Evolutionary conservation across 2,888 invertebrate species (phyloP), one percentile per base, ranked within the genome.

Genomic region (Heliconius hortense): DNA sequence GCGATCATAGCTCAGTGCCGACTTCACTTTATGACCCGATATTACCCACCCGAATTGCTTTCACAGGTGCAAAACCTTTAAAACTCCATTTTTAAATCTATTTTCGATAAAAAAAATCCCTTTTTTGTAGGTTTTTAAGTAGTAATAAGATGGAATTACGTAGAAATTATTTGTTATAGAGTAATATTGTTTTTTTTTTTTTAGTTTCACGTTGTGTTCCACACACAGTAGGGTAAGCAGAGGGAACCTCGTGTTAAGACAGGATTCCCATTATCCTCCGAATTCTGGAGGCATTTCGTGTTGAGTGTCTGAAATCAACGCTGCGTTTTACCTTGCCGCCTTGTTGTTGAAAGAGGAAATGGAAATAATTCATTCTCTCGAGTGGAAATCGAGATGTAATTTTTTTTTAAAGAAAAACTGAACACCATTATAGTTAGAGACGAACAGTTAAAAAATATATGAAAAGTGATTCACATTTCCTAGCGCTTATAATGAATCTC

Each of bases 1-100:
- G 62, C 74, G 77, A 76, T 78, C 77, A 74, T 75, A 74, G 73
- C 78, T 75, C 77, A 73, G 73, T 56, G 71, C 72, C 72, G 77
- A 75, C 76, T 73, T 68, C 77, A 63, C 53, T 79, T 79, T 76
- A 76, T 76, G 69, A 64, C 75, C 62, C 64, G 74, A 71, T 62
- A 76, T 74, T 70, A 76, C 73, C 69, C 60, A 39, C 26, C 71
- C 74, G 53, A 74, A 74, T 71, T 67, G 53, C 74, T 62, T 74
- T 71, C 76, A 43, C 71, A 71, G 74, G 76, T 72, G 74, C 60
- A 67, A 56, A 53, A n/a, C 67, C 71, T 70, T 71, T 60, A 66
- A 76, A 70, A 62, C 31, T n/a, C 28, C 26, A 67, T 21, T 68
- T 72, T 73, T 66, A 59, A 76, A 69, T 72, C 68, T 72, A 72